Evolutionary conservation across 2,113 vertebrate species (phyloP).

Genomic region (Solea solea): DNA sequence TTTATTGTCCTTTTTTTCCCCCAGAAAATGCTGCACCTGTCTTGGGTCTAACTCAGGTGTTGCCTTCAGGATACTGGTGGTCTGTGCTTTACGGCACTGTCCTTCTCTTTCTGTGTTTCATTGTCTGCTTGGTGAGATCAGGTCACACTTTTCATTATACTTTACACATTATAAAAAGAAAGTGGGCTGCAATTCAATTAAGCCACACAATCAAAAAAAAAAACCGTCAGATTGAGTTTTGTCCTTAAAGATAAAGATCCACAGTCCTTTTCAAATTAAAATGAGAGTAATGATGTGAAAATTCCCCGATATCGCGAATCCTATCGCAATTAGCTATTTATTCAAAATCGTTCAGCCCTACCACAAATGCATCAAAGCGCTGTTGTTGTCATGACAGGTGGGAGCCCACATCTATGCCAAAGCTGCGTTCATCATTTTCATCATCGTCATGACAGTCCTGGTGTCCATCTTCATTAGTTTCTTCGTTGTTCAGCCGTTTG

Average conservation of each 20-base stretch:
- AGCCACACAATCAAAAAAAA: no score
- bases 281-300: no score
- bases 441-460: slow-evolving; percentile 83
- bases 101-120: slow-evolving; percentile 86
- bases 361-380: background rate
- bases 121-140: slow-evolving; percentile 85
- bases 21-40: slow-evolving; percentile 38
- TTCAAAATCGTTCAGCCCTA: no score
- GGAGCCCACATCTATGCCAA: slow-evolving; percentile 89
- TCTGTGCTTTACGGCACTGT: slow-evolving; percentile 84
- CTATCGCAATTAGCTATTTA: no score
- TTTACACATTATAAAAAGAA: background rate
- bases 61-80: slow-evolving; percentile 88
- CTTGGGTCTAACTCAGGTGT: slow-evolving; percentile 54
- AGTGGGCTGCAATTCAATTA: no score
- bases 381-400: slow-evolving; percentile 57
- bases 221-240: no score
- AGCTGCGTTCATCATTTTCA: slow-evolving; percentile 88
- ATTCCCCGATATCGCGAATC: no score
- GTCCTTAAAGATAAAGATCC: no score
- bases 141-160: background rate
- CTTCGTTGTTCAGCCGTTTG: slow-evolving; percentile 74
- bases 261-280: no score
- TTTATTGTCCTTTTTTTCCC: background rate
- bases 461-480: slow-evolving; percentile 85